phyloP scores from a whole-genome alignment of 2,113 vertebrate genomes.

The Hiodon alosoides region DNA sequence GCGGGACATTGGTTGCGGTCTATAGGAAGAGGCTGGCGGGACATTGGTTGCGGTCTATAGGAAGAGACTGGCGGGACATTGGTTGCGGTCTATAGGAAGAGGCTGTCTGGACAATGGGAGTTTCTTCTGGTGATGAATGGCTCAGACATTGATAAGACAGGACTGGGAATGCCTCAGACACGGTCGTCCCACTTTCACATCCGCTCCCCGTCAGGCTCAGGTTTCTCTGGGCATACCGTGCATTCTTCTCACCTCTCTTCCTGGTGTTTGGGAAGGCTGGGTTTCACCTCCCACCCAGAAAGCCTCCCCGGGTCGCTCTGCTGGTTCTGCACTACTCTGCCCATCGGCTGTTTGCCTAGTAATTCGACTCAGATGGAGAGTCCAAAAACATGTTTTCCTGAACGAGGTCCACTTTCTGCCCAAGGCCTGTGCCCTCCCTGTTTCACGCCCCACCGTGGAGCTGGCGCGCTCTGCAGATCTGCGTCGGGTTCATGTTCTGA shows the following conservation, averaged over 20 bases:
- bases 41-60: too few species aligned
- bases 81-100: conserved; percentile 32
- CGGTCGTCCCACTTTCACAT: conserved; percentile 59
- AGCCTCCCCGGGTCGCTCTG: conserved; percentile 62
- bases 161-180: conserved; percentile 60
- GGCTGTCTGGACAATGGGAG: conserved; percentile 40
- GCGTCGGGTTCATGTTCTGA: conserved; percentile 43
- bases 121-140: conserved; percentile 45
- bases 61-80: conserved; percentile 36
- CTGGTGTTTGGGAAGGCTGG: conserved; percentile 58
- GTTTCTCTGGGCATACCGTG: conserved; percentile 64
- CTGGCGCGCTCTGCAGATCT: conserved; percentile 56
- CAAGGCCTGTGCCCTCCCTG: conserved; percentile 59
- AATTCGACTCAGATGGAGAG: conserved; percentile 70
- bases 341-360: conserved; percentile 69
- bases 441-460: conserved; percentile 57
- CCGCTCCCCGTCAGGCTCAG: conserved; percentile 65
- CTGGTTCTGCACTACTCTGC: conserved; percentile 65
- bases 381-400: conserved; percentile 71
- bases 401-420: conserved; percentile 64
- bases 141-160: conserved; percentile 40
- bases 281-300: conserved; percentile 60
- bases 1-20: too few species aligned
- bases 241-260: conserved; percentile 63
- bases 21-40: too few species aligned